Percentiles rank a stretch among this genome's conserved stretches.
These are phyloP conservation scores for Dendrolimus punctatus DNA, from an alignment of 1,140 invertebrate genomes.

Conservation along the genomic window DNA sequence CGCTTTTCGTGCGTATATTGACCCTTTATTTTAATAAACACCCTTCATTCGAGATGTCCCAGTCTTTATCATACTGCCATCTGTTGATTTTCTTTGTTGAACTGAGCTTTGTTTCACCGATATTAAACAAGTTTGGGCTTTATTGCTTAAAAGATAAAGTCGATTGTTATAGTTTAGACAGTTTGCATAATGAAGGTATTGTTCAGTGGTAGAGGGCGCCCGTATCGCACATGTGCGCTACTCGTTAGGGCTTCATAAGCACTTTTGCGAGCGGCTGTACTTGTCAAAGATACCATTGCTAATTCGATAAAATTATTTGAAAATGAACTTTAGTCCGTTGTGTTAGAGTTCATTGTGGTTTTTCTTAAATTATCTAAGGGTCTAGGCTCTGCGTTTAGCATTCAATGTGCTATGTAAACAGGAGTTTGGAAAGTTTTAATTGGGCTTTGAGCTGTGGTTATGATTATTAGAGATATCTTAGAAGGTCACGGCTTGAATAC, in stretches of 20 bases:
- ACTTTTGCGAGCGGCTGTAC: slow-evolving; percentile 37
- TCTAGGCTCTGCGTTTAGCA: slow-evolving; percentile 11
- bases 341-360: slow-evolving; percentile 7
- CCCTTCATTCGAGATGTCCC: slow-evolving; percentile 29
- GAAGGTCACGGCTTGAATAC: no score
- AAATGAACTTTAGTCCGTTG: slow-evolving; percentile 9
- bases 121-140: slow-evolving; percentile 27
- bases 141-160: slow-evolving; percentile 30
- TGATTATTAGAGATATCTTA: no score
- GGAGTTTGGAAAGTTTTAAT: slow-evolving; percentile 23
- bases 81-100: slow-evolving; percentile 50
- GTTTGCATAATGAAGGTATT: slow-evolving; percentile 43
- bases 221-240: slow-evolving; percentile 45
- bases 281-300: slow-evolving; percentile 8
- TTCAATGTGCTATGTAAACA: slow-evolving; percentile 26
- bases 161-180: slow-evolving; percentile 29
- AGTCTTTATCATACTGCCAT: slow-evolving; percentile 39
- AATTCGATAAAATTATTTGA: slow-evolving; percentile 9
- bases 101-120: slow-evolving; percentile 24
- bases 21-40: slow-evolving; percentile 38
- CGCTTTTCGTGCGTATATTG: slow-evolving; percentile 3
- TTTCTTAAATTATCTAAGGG: background rate
- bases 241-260: slow-evolving; percentile 45
- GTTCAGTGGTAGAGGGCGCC: slow-evolving; percentile 35
- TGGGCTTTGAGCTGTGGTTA: slow-evolving; percentile 4